Conservation (phyloP, 2,113 vertebrate species). For the Typhlomys cinereus region DNA sequence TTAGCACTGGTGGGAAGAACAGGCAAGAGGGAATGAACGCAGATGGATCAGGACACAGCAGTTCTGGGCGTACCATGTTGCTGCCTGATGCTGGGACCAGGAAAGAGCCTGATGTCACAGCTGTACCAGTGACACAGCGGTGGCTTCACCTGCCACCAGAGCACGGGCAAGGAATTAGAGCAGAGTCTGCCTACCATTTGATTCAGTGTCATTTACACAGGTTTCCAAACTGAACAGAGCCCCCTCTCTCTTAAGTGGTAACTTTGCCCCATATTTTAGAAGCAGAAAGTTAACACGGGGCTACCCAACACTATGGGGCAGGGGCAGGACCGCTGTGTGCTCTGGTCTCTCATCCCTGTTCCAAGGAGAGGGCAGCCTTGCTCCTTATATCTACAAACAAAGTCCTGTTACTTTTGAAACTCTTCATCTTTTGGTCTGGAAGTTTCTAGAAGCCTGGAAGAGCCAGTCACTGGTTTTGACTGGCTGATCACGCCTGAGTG, state of each 20-base stretch:
- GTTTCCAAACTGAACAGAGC: background rate
- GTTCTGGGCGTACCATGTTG: background rate
- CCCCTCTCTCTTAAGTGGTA: background rate
- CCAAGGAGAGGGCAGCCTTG: background rate
- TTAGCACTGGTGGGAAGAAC: background rate
- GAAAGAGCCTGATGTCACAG: background rate
- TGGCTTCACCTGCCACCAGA: background rate
- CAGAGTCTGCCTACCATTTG: background rate
- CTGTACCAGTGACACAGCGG: accelerated
- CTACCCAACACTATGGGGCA: accelerated
- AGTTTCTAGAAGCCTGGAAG: background rate
- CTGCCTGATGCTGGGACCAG: background rate
- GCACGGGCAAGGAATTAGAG: background rate
- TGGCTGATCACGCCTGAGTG: accelerated
- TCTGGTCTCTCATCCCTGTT: background rate
- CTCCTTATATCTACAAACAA: accelerated
- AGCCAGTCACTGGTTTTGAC: accelerated
- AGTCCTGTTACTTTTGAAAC: no score
- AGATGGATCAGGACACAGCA: background rate
- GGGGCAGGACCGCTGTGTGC: no score
- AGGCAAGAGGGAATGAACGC: background rate
- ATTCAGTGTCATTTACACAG: background rate
- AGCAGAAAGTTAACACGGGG: background rate
- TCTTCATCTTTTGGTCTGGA: background rate
- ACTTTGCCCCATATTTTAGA: background rate